phyloP scores from a whole-genome alignment of 2,113 vertebrate species.

The Tragelaphus strepsiceros region DNA sequence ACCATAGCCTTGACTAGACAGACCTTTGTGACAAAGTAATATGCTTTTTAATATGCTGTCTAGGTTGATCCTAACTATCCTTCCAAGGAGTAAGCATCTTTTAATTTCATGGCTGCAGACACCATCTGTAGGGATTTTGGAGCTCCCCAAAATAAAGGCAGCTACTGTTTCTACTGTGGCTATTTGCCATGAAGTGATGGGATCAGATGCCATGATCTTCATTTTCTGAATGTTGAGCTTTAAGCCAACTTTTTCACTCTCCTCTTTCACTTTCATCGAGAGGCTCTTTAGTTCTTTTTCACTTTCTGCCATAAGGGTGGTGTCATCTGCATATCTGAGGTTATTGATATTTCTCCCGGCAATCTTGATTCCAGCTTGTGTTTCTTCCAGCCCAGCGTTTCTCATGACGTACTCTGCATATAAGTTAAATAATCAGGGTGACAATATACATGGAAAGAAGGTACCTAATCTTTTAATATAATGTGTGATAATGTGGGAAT shows the following conservation, averaged over 20 bases:
- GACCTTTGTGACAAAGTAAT: neutral
- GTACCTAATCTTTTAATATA: neutral
- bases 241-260: neutral
- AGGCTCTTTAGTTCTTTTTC: neutral
- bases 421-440: neutral
- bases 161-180: too few relatives aligned
- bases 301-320: neutral
- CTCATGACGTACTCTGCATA: neutral
- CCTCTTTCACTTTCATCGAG: neutral
- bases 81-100: neutral
- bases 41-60: neutral
- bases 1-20: neutral
- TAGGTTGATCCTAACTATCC: neutral
- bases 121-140: neutral
- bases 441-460: neutral
- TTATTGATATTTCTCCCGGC: neutral
- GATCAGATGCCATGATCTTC: neutral
- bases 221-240: neutral
- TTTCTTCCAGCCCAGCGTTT: accelerated
- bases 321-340: neutral
- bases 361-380: neutral
- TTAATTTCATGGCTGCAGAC: neutral
- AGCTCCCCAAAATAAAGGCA: too few relatives aligned
- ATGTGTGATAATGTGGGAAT: neutral
- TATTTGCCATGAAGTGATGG: neutral